Conservation (phyloP, 2,113 vertebrate genomes). For the Tiliqua scincoides region DNA sequence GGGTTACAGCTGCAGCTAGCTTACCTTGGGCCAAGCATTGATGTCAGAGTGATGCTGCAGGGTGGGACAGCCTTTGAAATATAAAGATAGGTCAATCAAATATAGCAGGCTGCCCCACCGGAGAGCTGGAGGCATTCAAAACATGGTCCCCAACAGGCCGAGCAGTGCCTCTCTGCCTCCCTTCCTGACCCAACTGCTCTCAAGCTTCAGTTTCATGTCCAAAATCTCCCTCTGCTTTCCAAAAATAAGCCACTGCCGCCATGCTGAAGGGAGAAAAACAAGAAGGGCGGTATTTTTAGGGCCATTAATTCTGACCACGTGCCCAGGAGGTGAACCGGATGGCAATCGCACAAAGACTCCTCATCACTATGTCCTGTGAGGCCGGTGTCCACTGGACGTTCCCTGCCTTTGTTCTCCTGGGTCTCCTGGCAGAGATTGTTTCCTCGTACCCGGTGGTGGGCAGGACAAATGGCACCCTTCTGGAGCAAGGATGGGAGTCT, state of each 20-base stretch:
- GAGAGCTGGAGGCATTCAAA: constrained; percentile 79
- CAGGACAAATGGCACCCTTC: constrained; percentile 85
- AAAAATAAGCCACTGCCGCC: constrained; percentile 94
- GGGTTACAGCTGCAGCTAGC: constrained; percentile 76
- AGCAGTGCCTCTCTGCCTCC: constrained; percentile 78
- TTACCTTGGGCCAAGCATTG: constrained; percentile 74
- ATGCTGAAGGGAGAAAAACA: constrained; percentile 95
- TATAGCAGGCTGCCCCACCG: constrained; percentile 67
- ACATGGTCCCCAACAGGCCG: constrained; percentile 84
- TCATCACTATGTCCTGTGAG: constrained; percentile 94
- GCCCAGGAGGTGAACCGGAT: constrained; percentile 93
- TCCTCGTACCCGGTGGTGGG: constrained; percentile 80
- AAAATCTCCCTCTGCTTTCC: constrained; percentile 89
- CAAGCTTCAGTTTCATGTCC: constrained; percentile 89
- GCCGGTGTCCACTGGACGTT: constrained; percentile 85
- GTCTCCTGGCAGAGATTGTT: constrained; percentile 83
- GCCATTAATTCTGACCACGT: constrained; percentile 97
- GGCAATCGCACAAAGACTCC: constrained; percentile 88
- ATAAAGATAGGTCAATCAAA: constrained; percentile 82
- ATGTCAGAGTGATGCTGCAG: constrained; percentile 86
- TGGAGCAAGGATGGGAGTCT: constrained; percentile 88
- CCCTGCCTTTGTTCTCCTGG: constrained; percentile 84
- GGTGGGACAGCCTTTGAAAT: constrained; percentile 78
- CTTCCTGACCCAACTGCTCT: constrained; percentile 79
- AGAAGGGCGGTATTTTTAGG: constrained; percentile 98